These are phyloP conservation scores for Phaetusa simplex DNA, from an alignment of 2,113 vertebrate genomes.

Conservation along the genomic window DNA sequence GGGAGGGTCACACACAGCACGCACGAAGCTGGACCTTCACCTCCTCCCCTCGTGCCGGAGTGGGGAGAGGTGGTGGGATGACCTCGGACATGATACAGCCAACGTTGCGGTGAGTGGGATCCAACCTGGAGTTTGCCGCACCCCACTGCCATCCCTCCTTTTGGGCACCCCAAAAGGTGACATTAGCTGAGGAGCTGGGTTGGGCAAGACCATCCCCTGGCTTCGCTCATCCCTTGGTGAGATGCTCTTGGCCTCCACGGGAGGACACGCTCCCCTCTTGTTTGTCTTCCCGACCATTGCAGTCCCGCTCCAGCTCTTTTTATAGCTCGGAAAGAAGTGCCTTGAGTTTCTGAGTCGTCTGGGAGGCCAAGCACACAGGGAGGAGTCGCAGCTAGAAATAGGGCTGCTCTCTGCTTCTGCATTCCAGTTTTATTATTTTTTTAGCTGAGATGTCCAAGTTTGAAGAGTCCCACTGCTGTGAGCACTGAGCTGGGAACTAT, in stretches of 20 bases:
- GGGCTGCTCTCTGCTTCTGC: background rate
- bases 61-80: background rate
- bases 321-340: slow-evolving; percentile 19
- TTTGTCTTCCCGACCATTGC: background rate
- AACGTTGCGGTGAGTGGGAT: background rate
- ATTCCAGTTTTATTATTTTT: slow-evolving; percentile 26
- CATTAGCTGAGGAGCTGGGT: background rate
- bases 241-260: background rate
- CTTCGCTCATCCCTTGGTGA: background rate
- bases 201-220: background rate
- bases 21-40: background rate
- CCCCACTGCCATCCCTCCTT: background rate
- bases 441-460: slow-evolving; percentile 10
- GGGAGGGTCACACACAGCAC: background rate
- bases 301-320: slow-evolving; percentile 33
- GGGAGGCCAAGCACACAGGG: slow-evolving; percentile 36
- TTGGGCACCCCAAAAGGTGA: background rate
- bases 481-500: background rate
- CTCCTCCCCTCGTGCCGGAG: background rate
- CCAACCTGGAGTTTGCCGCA: background rate
- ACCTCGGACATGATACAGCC: accelerated
- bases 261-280: background rate
- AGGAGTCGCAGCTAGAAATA: slow-evolving; percentile 31
- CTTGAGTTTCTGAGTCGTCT: background rate
- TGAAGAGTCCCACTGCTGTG: background rate